Evolutionary conservation across 2,888 invertebrate species (phyloP), one percentile per base, ranked within the genome.

Genomic region (Philopedon plagiatum): DNA sequence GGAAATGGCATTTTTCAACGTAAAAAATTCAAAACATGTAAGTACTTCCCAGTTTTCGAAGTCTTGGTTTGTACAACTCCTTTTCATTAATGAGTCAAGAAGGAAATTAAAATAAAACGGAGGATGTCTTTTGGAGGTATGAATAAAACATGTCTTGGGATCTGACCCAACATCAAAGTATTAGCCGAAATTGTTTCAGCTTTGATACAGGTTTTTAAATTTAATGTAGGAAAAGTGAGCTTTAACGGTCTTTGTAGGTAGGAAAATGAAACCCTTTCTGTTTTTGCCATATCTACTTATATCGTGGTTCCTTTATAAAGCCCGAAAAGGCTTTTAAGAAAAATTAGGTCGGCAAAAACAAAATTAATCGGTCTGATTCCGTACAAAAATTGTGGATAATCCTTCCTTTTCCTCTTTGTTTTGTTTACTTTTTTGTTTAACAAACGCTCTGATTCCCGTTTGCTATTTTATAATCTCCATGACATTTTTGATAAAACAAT

Each of bases 171-270:
- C 39, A 39, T 57, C 44, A 60, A 44, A 26, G 44, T 44, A 60
- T 60, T 60, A 60, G n/a, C 26, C 26, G 26, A 60, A 60, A 60
- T 39, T 60, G 44, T 60, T 60, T 41, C 29, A 26, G 15, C 18
- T 26, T 19, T 60, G 44, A 60, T 41, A 41, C 9, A 44, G 60
- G 23, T 60, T 60, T 60, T 60, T 44, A 60, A 39, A 60, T 60
- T 41, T 44, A 26, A 60, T 26, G 44, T 44, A 4, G 15, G n/a
- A 60, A 60, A 60, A 57, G 19, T 18, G 0, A 11, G 21, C 23
- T 57, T 37, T 37, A 56, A 57, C 39, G 39, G 21, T 21, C 37
- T 37, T 23, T 39, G 21, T 2, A 39, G 39, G 39, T n/a, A 21
- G 13, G 57, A 57, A 34, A 39, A 57, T 57, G 13, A 37, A 57